Evolutionary conservation across 2,113 vertebrate genomes (phyloP).

Genomic region (Dunckerocampus dactyliophorus): DNA sequence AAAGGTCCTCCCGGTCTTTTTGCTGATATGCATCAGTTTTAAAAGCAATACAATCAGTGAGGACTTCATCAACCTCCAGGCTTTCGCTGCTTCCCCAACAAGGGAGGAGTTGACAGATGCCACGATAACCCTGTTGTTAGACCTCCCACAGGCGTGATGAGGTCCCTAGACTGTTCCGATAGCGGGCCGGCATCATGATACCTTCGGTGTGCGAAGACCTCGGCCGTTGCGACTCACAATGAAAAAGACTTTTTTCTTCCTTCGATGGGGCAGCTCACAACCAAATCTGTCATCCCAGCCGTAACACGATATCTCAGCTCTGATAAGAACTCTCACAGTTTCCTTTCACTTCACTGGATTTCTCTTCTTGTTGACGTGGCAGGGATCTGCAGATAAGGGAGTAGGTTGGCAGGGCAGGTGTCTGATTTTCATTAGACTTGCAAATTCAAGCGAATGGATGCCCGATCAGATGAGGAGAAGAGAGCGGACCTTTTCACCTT

Average conservation of each 20-base stretch:
- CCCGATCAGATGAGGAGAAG: constrained; percentile 82
- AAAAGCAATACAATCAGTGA: constrained; percentile 14
- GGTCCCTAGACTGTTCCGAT: constrained; percentile 35
- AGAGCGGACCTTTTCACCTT: background rate
- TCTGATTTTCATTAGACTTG: constrained; percentile 93
- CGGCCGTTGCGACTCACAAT: constrained; percentile 63
- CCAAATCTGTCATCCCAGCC: constrained; percentile 65
- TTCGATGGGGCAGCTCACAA: constrained; percentile 72
- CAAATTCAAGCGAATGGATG: constrained; percentile 77
- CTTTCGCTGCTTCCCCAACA: background rate
- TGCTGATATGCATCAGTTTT: constrained; percentile 17
- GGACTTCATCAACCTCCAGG: constrained; percentile 1
- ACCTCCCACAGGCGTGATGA: constrained; percentile 62
- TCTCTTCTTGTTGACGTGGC: constrained; percentile 54
- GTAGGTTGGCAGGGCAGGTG: constrained; percentile 83
- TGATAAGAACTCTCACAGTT: constrained; percentile 59
- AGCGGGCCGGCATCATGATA: constrained; percentile 62
- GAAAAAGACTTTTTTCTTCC: constrained; percentile 77
- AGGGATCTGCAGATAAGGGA: constrained; percentile 69
- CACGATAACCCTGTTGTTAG: constrained; percentile 37
- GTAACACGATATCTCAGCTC: constrained; percentile 74
- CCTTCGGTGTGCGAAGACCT: constrained; percentile 71
- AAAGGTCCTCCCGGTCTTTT: constrained; percentile 10
- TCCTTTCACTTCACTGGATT: constrained; percentile 34
- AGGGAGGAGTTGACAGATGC: constrained; percentile 15